Base-by-base conservation (phyloP, 1,140 invertebrate species). In the Drosophila bocqueti region DNA sequence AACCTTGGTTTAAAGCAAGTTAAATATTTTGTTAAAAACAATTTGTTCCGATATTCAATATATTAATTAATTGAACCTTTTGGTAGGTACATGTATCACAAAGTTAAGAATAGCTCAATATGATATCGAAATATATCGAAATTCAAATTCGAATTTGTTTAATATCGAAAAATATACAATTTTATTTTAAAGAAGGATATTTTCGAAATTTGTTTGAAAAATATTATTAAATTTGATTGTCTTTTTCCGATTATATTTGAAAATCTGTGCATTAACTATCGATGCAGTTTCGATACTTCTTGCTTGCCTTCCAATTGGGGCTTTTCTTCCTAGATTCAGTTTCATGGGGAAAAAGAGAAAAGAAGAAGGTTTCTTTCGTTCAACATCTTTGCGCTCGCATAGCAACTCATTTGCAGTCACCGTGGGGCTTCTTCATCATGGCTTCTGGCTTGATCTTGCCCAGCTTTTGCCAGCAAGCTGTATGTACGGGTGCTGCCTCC, bases 401-500 rank as follows among this genome's bases (percentile, higher is more conserved):
- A 34, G n/a, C 49, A n/a, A 65, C 26, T n/a, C 47, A 49, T 49
- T 26, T 49, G 46, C 24, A 26, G 8, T 26, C 2, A 26, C 24
- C 16, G 15, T 15, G 4, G 21, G n/a, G n/a, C 64, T 71, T 40
- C 10, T 43, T 65, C 40, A 26, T 65, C 40, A 26, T 47, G n/a
- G 72, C 65, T 81, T 77, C 18, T 1, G 40, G 58, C 50, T 63
- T 63, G 45, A 65, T 15, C n/a, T 18, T 68, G 66, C 46, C 31
- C 2, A 67, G 59, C 45, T 73, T 58, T 43, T 36, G 54, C 52
- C 45, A 64, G 46, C 46, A 45, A 34, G 65, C 73, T 62, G 49
- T 67, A 68, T 61, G 49, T 67, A 68, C 63, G 81, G 50, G 50
- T 52, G 47, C 45, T 67, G 74, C 76, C 76, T 72, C 57, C 60